Evolutionary conservation across 2,888 invertebrate genomes (phyloP).

Genomic region (Hyposoter dolosus): DNA sequence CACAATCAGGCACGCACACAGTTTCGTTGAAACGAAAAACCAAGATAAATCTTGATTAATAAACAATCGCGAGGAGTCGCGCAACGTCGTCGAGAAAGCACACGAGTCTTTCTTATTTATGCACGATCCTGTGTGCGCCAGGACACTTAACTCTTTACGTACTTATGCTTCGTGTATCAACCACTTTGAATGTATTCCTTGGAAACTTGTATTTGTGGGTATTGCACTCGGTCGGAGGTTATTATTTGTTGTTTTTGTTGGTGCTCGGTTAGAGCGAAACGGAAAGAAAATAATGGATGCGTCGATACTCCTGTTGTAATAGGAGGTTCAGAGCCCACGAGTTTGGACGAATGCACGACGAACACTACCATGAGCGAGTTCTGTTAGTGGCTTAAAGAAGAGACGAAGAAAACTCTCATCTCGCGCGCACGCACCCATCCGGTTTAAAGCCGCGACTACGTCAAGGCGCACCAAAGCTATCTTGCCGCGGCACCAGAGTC

Average conservation of each 20-base stretch:
- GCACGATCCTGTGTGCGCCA: conserved; percentile 3
- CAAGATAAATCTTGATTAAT: background rate
- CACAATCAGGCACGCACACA: conserved; percentile 2
- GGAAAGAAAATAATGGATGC: background rate
- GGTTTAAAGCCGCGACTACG: conserved; percentile 64
- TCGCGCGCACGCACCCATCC: conserved; percentile 68
- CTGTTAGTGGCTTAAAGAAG: conserved; percentile 1
- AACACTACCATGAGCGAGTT: conserved; percentile 50
- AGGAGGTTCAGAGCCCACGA: background rate
- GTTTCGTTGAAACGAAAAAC: background rate
- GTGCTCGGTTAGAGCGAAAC: background rate
- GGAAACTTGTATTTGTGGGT: conserved; percentile 4
- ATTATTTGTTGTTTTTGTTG: background rate
- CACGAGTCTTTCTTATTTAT: conserved; percentile 4
- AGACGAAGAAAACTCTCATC: conserved; percentile 43
- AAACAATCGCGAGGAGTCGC: conserved; percentile 22
- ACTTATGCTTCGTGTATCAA: conserved; percentile 1
- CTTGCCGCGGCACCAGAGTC: conserved; percentile 85
- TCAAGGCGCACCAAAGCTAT: conserved; percentile 82
- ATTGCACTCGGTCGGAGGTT: conserved; percentile 20
- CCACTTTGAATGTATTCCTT: conserved; percentile 20
- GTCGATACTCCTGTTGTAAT: background rate
- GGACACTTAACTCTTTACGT: conserved; percentile 5
- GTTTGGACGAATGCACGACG: background rate
- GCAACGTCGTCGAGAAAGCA: background rate